Evolutionary conservation across 1,140 invertebrate species (phyloP), one percentile per base, ranked within the genome.

Genomic region (Lepidurus apus): DNA sequence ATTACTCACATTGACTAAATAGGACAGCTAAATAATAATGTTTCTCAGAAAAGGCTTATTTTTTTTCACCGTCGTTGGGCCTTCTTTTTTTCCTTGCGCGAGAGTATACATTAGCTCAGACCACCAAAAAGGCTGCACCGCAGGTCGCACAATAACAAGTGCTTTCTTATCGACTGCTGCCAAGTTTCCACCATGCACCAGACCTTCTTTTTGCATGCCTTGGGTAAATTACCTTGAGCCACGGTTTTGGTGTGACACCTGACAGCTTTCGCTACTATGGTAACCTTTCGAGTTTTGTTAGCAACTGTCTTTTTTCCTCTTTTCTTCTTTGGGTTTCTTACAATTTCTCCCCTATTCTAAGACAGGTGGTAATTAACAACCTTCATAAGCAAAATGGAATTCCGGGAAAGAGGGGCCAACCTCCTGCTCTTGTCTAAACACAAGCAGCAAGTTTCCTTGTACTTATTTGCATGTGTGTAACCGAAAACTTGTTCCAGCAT

Each of bases 21-120:
- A n/a, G 53, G 53, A 65, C 53, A n/a, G 53, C 53, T 65, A 65
- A 65, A 65, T 65, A 65, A 65, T 65, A 65, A 21, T 65, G 53
- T 65, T 65, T 21, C 53, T 65, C 17, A 9, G 53, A 65, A 65
- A 65, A 21, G 53, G 34, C 34, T 34, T 34, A 3, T 34, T 34
- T 34, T 34, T 65, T n/a, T 65, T 65, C 47, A 65, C 17, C 13
- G 13, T n/a, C 10, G 4, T 21, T 65, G 5, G 4, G 17, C 21
- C 21, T 47, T 47, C 45, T 47, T 47, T 6, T 47, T 47, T 47
- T 26, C 26, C 17, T 47, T 47, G 45, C 17, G 53, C 13, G 53
- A 65, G 53, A 13, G 53, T 65, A 13, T 65, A 65, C 53, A 65
- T 65, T 65, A 65, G 17, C 13, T n/a, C 21, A 1, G 17, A n/a